These are phyloP conservation scores for Acanthaster planci DNA, from an alignment of 35 echinoderm and acorn worm genomes.

Conservation along the genomic window DNA sequence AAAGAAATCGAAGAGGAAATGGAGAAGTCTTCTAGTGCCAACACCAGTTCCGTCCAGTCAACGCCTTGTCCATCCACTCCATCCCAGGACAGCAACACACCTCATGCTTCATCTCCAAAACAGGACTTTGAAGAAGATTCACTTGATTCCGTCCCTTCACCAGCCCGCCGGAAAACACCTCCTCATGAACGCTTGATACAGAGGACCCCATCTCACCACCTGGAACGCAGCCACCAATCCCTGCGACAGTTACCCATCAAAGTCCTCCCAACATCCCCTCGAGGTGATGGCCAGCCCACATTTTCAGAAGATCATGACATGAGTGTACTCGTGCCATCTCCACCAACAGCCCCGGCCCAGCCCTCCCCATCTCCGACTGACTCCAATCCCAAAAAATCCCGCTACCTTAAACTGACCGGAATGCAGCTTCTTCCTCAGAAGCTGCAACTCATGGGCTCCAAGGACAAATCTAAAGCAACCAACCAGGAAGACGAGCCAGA, in stretches of 20 bases:
- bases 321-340: neutral
- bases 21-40: slow-evolving; percentile 7
- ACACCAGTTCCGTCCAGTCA: neutral
- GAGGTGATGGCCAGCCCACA: neutral
- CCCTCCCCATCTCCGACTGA: neutral
- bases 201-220: neutral
- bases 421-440: slow-evolving; percentile 20
- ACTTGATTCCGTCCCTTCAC: neutral
- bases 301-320: slow-evolving; percentile 5
- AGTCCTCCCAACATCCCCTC: neutral
- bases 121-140: neutral
- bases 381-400: neutral
- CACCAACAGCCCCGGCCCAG: neutral
- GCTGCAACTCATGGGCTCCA: neutral
- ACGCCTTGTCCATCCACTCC: neutral
- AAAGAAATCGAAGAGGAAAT: neutral
- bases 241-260: neutral
- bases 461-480: neutral
- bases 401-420: neutral
- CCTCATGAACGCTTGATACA: neutral
- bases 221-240: slow-evolving; percentile 2
- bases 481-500: neutral
- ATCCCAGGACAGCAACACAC: neutral
- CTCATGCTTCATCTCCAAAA: neutral
- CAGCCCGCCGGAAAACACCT: neutral